A percentile compares a stretch with the other conserved stretches of the same genome.
These are phyloP conservation scores for Hystrix brachyura DNA, from an alignment of 2,113 vertebrate species.

Conservation along the genomic window DNA sequence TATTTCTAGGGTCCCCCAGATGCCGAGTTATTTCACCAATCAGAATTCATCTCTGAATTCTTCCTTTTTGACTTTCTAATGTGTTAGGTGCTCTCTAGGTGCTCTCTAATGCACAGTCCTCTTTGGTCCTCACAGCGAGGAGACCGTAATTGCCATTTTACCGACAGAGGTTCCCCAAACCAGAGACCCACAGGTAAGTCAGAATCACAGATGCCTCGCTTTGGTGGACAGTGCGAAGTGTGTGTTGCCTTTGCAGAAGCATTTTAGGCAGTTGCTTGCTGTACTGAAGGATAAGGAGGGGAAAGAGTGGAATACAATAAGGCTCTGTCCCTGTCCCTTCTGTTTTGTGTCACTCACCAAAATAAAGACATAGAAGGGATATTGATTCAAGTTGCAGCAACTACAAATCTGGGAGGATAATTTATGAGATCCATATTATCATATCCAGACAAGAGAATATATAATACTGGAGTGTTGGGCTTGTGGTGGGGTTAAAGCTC, in stretches of 20 bases:
- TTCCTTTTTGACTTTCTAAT: neutral
- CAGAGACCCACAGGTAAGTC: neutral
- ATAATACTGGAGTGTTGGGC: neutral
- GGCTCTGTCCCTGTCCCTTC: neutral
- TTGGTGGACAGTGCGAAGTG: neutral
- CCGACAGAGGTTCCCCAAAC: neutral
- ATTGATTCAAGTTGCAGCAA: neutral
- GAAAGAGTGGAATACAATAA: neutral
- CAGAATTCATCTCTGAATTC: constrained; percentile 2
- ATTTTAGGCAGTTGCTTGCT: neutral
- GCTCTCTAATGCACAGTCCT: neutral
- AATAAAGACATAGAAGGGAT: neutral
- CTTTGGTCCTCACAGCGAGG: neutral
- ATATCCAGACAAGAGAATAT: neutral
- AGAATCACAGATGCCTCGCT: neutral
- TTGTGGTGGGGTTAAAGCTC: neutral
- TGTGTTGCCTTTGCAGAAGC: neutral
- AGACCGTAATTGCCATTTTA: neutral
- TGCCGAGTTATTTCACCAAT: neutral
- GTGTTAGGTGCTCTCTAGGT: neutral
- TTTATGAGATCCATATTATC: neutral
- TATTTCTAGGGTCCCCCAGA: neutral
- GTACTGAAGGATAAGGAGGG: neutral
- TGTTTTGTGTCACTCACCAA: neutral
- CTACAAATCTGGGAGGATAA: neutral